Conservation (phyloP, 2,797 vertebrate genomes). For the Smutsia temminckii region DNA sequence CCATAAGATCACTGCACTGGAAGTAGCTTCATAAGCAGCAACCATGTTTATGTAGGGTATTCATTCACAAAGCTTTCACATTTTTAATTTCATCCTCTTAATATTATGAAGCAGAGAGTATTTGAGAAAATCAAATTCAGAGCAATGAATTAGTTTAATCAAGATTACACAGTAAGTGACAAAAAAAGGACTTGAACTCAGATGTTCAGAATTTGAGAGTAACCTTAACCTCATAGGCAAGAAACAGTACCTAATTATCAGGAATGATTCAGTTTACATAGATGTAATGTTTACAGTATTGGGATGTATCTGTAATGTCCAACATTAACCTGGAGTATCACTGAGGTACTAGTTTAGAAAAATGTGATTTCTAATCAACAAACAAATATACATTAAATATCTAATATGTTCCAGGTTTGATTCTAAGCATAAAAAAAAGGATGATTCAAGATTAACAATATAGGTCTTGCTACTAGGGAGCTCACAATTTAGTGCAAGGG, state of each 20-base stretch:
- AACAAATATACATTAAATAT: not conserved
- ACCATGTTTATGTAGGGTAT: not conserved
- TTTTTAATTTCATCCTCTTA: not conserved
- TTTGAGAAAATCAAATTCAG: not conserved
- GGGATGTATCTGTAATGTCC: not conserved
- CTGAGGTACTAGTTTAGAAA: not conserved
- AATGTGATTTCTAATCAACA: not conserved
- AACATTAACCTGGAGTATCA: not conserved
- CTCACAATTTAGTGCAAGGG: not conserved
- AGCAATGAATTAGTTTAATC: not conserved
- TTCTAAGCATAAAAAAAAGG: not conserved
- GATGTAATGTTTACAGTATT: too few species aligned
- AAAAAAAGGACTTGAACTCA: not conserved
- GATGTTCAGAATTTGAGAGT: not conserved
- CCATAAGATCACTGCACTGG: too few species aligned
- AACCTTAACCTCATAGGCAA: not conserved
- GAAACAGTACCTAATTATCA: not conserved
- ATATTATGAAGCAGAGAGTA: not conserved
- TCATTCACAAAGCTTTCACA: not conserved
- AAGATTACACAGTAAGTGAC: not conserved
- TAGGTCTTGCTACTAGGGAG: not conserved
- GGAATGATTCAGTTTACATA: not conserved
- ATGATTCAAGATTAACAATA: not conserved
- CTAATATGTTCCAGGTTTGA: not conserved
- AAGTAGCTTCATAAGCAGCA: not conserved